Conservation (phyloP, 1,140 invertebrate species). For the Oreohelix idahoensis region DNA sequence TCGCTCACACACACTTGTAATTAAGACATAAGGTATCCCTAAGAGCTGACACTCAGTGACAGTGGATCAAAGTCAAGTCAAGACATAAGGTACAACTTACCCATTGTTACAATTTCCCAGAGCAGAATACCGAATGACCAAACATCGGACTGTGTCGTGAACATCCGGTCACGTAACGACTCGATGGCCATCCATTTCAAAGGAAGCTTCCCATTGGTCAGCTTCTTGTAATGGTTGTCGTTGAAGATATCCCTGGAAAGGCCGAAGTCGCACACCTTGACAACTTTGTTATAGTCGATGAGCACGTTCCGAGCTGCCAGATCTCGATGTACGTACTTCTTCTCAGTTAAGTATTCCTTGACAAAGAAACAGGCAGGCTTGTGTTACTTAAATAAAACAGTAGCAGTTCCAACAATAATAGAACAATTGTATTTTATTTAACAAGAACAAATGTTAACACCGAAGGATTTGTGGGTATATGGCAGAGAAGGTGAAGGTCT, state of each 20-base stretch:
- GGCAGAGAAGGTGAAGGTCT: too few relatives aligned
- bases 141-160: conserved; percentile 92
- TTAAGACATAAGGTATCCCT: too few relatives aligned
- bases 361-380: too few relatives aligned
- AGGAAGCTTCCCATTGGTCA: conserved; percentile 78
- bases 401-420: too few relatives aligned
- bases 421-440: too few relatives aligned
- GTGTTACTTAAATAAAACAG: too few relatives aligned
- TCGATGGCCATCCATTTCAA: conserved; percentile 96
- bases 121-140: conserved; percentile 94
- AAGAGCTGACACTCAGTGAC: too few relatives aligned
- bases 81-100: too few relatives aligned
- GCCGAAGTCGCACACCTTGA: conserved; percentile 70
- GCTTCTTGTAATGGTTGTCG: conserved; percentile 73
- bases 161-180: conserved; percentile 88
- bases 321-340: conserved; percentile 75
- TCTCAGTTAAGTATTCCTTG: conserved; percentile 68
- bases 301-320: conserved; percentile 76
- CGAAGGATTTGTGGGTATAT: too few relatives aligned
- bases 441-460: too few relatives aligned
- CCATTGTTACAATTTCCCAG: conserved; percentile 97
- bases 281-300: conserved; percentile 73
- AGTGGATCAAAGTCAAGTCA: too few relatives aligned
- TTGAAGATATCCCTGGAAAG: conserved; percentile 73
- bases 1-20: too few relatives aligned